Percentiles rank a stretch among this genome's conserved stretches.
Conservation (phyloP, 2,797 vertebrate genomes). For the Hemitrygon akajei region DNA sequence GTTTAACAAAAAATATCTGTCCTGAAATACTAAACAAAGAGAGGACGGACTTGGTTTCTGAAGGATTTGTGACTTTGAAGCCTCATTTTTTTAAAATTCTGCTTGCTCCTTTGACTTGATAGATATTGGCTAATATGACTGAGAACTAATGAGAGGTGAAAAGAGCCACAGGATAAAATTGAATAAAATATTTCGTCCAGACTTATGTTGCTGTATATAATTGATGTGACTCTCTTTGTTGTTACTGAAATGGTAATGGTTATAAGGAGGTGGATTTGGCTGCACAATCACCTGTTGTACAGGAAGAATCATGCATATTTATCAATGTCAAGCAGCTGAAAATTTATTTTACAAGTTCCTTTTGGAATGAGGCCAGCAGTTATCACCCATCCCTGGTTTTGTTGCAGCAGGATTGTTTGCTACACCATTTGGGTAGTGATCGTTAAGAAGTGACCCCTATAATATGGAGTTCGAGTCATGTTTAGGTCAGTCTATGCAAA, state of each 20-base stretch:
- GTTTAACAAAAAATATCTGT: not conserved
- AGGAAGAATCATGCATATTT: not conserved
- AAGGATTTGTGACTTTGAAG: not conserved
- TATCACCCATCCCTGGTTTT: not conserved
- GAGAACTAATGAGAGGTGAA: conserved; percentile 6
- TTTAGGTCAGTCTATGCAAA: not conserved
- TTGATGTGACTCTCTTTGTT: conserved; percentile 20
- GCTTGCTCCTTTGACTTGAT: not conserved
- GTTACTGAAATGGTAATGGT: not conserved
- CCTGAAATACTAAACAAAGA: not conserved
- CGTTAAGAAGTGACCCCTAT: too few species aligned
- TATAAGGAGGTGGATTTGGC: not conserved
- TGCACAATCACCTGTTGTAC: not conserved
- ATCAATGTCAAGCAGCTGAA: not conserved
- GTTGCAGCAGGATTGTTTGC: not conserved
- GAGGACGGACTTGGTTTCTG: not conserved
- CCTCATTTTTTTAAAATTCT: not conserved
- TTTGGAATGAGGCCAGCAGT: not conserved
- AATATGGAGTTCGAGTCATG: not conserved
- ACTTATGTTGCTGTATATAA: conserved; percentile 12
- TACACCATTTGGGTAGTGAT: too few species aligned
- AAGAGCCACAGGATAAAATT: not conserved
- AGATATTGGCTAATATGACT: conserved; percentile 24
- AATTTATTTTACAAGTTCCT: not conserved
- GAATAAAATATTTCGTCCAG: conserved; percentile 28